Percentiles rank a stretch among this genome's conserved stretches.
phyloP scores from a whole-genome alignment of 2,797 vertebrate genomes.

The Ara ararauna region DNA sequence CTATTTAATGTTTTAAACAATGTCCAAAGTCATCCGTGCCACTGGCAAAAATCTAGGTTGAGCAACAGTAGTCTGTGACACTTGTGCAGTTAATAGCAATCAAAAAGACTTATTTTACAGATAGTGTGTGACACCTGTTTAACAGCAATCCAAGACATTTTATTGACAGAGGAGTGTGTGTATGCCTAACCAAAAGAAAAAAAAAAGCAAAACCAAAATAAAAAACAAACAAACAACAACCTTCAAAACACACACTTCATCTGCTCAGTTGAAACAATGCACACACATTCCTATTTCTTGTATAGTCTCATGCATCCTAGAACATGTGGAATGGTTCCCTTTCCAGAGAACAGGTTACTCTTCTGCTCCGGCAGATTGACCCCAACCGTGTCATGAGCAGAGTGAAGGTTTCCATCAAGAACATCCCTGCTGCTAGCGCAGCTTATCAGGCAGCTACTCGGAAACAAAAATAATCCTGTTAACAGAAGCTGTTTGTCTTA shows the following conservation, averaged over 20 bases:
- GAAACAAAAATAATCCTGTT: not conserved
- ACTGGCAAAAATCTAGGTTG: not conserved
- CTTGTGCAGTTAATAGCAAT: not conserved
- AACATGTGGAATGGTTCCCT: not conserved
- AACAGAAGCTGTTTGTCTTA: not conserved
- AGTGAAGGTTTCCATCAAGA: not conserved
- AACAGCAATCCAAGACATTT: not conserved
- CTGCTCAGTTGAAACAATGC: not conserved
- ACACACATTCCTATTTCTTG: not conserved
- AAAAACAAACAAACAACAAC: not conserved
- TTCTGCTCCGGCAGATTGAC: not conserved
- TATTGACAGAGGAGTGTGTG: too few relatives aligned
- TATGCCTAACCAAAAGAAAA: not conserved
- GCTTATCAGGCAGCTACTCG: not conserved
- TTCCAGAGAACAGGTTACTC: not conserved
- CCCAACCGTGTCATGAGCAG: fast-evolving
- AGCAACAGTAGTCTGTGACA: not conserved
- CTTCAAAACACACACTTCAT: not conserved
- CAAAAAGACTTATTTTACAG: not conserved
- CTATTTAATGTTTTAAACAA: not conserved
- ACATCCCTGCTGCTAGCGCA: not conserved
- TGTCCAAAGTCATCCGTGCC: fast-evolving
- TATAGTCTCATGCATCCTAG: not conserved
- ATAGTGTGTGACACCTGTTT: not conserved
- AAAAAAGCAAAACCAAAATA: not conserved